Evolutionary conservation across 2,888 invertebrate species (phyloP).

Genomic region (Athetis lepigone): DNA sequence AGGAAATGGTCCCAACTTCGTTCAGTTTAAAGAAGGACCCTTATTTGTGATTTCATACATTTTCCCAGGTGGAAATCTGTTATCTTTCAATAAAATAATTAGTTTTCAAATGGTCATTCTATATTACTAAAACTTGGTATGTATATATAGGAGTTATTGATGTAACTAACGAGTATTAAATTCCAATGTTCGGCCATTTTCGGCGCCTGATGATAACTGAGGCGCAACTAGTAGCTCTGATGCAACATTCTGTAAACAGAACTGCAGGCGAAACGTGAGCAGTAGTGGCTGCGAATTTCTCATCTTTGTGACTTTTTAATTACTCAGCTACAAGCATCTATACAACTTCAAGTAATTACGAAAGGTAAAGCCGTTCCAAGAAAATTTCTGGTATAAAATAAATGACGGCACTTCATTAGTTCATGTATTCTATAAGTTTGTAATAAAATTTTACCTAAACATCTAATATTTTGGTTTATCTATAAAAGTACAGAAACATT

Average conservation of each 20-base stretch:
- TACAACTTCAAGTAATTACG: neutral
- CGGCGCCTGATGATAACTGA: constrained; percentile 13
- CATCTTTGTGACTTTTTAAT: neutral
- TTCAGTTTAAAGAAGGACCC: neutral
- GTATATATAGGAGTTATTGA: neutral
- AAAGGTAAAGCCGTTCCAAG: neutral
- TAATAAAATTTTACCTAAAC: too few species aligned
- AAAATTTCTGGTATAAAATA: neutral
- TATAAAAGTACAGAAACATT: too few species aligned
- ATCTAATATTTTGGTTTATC: too few species aligned
- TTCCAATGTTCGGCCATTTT: neutral
- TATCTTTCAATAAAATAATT: too few species aligned
- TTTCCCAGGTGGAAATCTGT: too few species aligned
- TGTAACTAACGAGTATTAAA: neutral
- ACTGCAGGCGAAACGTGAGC: constrained; percentile 7
- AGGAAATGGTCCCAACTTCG: neutral
- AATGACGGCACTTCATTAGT: neutral
- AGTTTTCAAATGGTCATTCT: too few species aligned
- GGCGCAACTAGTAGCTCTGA: constrained; percentile 4
- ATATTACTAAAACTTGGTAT: too few species aligned
- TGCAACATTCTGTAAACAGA: neutral
- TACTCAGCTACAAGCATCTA: neutral
- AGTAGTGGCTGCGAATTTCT: neutral
- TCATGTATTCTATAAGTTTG: too few species aligned
- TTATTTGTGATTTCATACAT: too few species aligned